These are phyloP conservation scores for Chymomyza costata DNA, from an alignment of 1,140 invertebrate species.

Conservation along the genomic window DNA sequence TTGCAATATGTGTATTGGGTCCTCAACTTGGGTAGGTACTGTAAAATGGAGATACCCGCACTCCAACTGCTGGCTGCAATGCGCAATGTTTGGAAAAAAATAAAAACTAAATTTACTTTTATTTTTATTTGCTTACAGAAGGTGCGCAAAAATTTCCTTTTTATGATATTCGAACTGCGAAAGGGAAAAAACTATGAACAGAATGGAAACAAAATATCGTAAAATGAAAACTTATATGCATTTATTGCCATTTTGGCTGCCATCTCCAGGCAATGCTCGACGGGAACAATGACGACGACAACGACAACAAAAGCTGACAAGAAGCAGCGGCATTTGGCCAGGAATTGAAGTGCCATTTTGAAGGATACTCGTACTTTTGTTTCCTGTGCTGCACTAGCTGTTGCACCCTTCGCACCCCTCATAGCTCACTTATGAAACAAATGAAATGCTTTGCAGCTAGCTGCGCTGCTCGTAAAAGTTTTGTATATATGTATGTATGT, in stretches of 20 bases:
- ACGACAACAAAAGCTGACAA: constrained; percentile 17
- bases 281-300: neutral
- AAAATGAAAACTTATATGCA: constrained; percentile 71
- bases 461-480: constrained; percentile 56
- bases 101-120: constrained; percentile 4
- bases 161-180: constrained; percentile 18
- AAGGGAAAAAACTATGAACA: no score
- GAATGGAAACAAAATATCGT: constrained; percentile 66
- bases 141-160: constrained; percentile 38
- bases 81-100: no score
- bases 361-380: constrained; percentile 30
- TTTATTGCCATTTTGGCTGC: constrained; percentile 53
- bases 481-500: no score
- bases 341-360: constrained; percentile 40
- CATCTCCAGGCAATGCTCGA: neutral
- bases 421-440: constrained; percentile 38
- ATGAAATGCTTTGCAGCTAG: constrained; percentile 52
- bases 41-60: constrained; percentile 1
- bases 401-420: no score
- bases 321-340: constrained; percentile 15
- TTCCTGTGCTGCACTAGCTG: no score
- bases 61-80: no score
- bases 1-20: no score
- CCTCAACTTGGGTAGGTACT: neutral
- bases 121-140: constrained; percentile 15